These are phyloP conservation scores for Sphaerophoria rueppellii DNA, from an alignment of 2,888 invertebrate genomes.

Conservation along the genomic window DNA sequence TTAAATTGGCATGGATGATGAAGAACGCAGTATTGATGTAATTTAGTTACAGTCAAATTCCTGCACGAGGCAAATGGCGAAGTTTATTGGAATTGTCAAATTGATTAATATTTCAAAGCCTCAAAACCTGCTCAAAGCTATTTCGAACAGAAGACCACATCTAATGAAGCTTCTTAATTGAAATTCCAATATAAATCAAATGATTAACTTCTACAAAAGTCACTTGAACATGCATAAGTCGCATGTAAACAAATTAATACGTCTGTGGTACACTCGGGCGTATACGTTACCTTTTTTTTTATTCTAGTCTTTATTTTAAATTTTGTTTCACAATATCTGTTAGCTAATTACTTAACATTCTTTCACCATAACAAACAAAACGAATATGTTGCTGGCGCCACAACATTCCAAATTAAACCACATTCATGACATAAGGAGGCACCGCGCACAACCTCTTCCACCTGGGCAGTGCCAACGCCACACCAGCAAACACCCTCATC, in stretches of 20 bases:
- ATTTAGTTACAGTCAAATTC: slow-evolving; percentile 4
- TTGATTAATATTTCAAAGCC: not conserved
- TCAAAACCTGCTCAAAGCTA: not conserved
- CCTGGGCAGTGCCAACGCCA: not conserved
- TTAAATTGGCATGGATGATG: slow-evolving; percentile 8
- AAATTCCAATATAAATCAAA: not conserved
- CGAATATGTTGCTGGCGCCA: slow-evolving; percentile 56
- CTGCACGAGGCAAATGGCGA: not conserved
- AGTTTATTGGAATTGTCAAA: not conserved
- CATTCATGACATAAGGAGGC: slow-evolving; percentile 12
- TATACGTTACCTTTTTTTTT: slow-evolving; percentile 11
- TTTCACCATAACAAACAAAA: slow-evolving; percentile 50
- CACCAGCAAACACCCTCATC: not conserved
- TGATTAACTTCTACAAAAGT: no score
- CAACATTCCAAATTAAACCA: slow-evolving; percentile 39
- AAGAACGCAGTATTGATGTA: not conserved
- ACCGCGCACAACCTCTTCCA: not conserved
- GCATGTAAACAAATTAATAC: slow-evolving; percentile 56
- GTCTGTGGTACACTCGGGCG: slow-evolving; percentile 7
- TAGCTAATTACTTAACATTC: slow-evolving; percentile 54
- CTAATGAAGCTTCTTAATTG: not conserved
- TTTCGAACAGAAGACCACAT: not conserved
- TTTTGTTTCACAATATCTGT: slow-evolving; percentile 2
- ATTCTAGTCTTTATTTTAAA: not conserved
- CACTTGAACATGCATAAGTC: slow-evolving; percentile 25